Evolutionary conservation across 2,888 invertebrate genomes (phyloP).

Genomic region (Bruchidius siliquastri): DNA sequence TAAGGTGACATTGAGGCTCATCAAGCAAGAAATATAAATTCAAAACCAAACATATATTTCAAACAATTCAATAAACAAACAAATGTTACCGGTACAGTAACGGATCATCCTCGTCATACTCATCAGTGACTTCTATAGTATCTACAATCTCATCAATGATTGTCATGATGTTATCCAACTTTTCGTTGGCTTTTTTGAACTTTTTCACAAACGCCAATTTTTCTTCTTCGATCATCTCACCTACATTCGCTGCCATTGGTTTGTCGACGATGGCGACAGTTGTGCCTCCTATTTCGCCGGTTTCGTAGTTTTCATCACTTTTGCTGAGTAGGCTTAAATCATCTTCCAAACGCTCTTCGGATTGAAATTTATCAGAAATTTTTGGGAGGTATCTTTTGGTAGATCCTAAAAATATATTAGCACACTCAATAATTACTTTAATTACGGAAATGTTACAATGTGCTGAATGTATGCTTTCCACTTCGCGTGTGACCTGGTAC

Average conservation of each 20-base stretch:
- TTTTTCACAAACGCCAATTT: constrained; percentile 28
- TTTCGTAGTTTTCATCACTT: constrained; percentile 22
- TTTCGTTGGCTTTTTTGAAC: constrained; percentile 39
- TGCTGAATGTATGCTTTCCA: too few relatives aligned
- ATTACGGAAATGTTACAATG: too few relatives aligned
- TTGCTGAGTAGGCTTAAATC: constrained; percentile 6
- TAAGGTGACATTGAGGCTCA: too few relatives aligned
- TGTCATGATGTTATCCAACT: constrained; percentile 42
- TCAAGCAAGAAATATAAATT: not conserved
- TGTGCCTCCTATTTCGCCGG: constrained; percentile 12
- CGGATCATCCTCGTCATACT: constrained; percentile 22
- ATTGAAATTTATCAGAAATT: not conserved
- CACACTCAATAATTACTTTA: not conserved
- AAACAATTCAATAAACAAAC: not conserved
- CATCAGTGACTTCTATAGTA: constrained; percentile 40
- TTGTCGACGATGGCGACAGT: not conserved
- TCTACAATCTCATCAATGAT: constrained; percentile 45
- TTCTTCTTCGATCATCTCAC: constrained; percentile 17
- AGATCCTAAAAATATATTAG: not conserved
- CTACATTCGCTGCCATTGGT: constrained; percentile 12
- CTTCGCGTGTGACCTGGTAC: too few relatives aligned
- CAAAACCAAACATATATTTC: not conserved
- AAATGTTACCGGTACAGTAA: not conserved
- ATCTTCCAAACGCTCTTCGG: not conserved
- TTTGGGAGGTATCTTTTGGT: constrained; percentile 1